Percentiles rank a stretch among this genome's conserved stretches.
Evolutionary conservation across 2,797 vertebrate genomes (phyloP).

Genomic region (Helicolenus hilgendorfi): DNA sequence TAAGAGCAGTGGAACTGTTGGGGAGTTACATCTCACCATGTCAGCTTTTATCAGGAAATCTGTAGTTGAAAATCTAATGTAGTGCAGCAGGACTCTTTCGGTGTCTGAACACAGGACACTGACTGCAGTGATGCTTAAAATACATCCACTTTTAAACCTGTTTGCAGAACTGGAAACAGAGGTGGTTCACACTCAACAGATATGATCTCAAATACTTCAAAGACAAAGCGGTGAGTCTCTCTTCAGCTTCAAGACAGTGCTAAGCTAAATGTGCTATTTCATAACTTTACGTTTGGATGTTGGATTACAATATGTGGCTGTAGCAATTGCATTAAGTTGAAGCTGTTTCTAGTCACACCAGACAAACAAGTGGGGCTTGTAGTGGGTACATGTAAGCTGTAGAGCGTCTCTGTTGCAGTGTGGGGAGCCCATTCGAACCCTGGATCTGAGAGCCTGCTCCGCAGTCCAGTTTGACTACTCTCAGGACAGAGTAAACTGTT

Average conservation of each 20-base stretch:
- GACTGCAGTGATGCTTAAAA: background rate
- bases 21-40: background rate
- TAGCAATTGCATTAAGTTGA: background rate
- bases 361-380: background rate
- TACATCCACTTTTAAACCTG: background rate
- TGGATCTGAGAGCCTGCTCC: conserved; percentile 95
- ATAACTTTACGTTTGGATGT: background rate
- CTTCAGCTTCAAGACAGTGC: background rate
- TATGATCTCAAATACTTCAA: conserved; percentile 98
- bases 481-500: conserved; percentile 97
- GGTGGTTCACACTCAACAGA: conserved; percentile 97
- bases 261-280: background rate
- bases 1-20: conserved; percentile 64
- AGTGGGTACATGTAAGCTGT: background rate
- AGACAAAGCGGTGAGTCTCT: conserved; percentile 94
- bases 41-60: background rate
- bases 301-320: background rate
- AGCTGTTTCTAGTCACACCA: background rate
- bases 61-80: background rate
- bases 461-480: conserved; percentile 98
- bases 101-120: background rate
- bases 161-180: conserved; percentile 96
- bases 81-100: background rate
- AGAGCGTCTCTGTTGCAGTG: conserved; percentile 83
- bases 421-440: conserved; percentile 93